Evolutionary conservation across 1,140 invertebrate species (phyloP).

Genomic region (Portunus trituberculatus): DNA sequence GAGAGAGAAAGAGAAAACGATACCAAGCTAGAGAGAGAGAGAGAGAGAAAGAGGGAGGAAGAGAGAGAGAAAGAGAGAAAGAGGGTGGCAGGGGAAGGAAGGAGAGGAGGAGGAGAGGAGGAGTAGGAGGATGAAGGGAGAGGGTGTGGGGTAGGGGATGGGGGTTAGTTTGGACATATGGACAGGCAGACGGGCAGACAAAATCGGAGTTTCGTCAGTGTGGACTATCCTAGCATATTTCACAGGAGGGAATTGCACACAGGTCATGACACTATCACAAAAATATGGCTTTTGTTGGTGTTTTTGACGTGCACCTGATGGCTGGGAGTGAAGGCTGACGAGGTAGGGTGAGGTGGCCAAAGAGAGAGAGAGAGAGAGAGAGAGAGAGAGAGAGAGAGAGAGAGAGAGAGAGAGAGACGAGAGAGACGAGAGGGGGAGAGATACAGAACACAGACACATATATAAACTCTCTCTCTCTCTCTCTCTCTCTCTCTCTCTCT

Average conservation of each 20-base stretch:
- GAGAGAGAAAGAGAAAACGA: too few relatives aligned
- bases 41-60: too few relatives aligned
- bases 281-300: constrained; percentile 22
- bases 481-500: too few relatives aligned
- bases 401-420: constrained; percentile 7
- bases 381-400: constrained; percentile 1
- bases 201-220: neutral
- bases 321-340: neutral
- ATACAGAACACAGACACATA: neutral
- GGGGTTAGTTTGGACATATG: neutral
- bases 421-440: neutral
- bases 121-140: neutral
- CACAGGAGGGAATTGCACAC: neutral
- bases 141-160: neutral
- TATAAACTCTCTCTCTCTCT: too few relatives aligned
- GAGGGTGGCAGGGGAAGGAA: neutral
- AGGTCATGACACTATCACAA: neutral
- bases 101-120: neutral
- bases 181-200: neutral
- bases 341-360: neutral
- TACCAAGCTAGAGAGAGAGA: too few relatives aligned
- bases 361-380: constrained; percentile 17
- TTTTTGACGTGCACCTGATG: neutral
- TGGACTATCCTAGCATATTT: neutral
- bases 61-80: too few relatives aligned